A percentile compares a stretch with the other conserved stretches of the same genome.
phyloP scores from a whole-genome alignment of 1,140 invertebrate species.

The Heliconius eleuchia region DNA sequence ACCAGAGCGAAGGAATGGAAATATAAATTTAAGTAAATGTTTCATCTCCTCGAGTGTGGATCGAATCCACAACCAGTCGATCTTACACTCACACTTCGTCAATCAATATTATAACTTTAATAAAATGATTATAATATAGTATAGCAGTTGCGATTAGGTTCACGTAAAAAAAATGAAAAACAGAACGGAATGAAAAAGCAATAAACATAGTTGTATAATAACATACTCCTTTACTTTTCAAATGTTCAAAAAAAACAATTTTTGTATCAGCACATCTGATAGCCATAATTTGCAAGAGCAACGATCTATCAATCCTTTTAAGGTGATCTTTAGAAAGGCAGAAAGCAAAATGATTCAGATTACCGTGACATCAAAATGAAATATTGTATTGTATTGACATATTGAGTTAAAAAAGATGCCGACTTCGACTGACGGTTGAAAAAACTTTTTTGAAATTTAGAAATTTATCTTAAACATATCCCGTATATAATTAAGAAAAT shows the following conservation, averaged over 20 bases:
- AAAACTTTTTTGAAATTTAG: background rate
- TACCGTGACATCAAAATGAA: slow-evolving; percentile 58
- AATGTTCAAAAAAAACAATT: background rate
- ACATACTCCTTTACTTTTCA: background rate
- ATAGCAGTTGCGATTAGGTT: too few relatives aligned
- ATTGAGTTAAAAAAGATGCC: slow-evolving; percentile 21
- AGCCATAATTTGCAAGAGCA: slow-evolving; percentile 37
- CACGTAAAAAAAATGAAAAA: background rate
- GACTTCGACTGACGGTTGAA: background rate
- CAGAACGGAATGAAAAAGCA: background rate
- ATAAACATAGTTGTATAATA: background rate
- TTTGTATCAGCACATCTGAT: slow-evolving; percentile 37
- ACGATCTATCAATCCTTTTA: slow-evolving; percentile 49
- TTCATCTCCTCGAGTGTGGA: too few relatives aligned
- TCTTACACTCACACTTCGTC: too few relatives aligned
- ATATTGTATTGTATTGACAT: slow-evolving; percentile 55
- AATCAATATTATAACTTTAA: too few relatives aligned
- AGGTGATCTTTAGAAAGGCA: slow-evolving; percentile 64
- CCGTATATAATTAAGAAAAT: too few relatives aligned
- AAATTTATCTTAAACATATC: background rate
- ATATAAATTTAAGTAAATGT: too few relatives aligned
- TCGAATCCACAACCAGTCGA: too few relatives aligned
- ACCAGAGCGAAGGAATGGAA: too few relatives aligned
- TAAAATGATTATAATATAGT: too few relatives aligned
- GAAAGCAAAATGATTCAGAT: slow-evolving; percentile 67